Evolutionary conservation across 2,888 invertebrate genomes (phyloP).

Genomic region (Conistra vaccinii): DNA sequence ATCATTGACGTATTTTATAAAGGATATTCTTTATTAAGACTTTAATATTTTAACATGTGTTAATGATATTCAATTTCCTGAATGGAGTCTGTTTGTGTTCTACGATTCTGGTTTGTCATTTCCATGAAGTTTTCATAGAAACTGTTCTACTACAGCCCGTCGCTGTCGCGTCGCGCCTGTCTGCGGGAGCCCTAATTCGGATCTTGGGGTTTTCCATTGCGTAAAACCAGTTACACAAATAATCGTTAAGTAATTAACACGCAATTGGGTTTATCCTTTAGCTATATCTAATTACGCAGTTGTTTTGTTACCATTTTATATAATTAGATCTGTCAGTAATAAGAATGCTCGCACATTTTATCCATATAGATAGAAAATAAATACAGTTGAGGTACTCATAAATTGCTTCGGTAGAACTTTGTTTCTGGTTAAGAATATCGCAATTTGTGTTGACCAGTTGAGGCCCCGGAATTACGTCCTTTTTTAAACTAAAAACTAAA

Average conservation of each 20-base stretch:
- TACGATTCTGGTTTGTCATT: too few relatives aligned
- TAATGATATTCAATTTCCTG: too few relatives aligned
- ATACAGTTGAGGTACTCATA: background rate
- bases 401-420: slow-evolving; percentile 13
- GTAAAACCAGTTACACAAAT: slow-evolving; percentile 8
- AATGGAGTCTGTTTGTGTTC: too few relatives aligned
- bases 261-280: slow-evolving; percentile 34
- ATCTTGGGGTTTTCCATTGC: slow-evolving; percentile 15
- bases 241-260: slow-evolving; percentile 25
- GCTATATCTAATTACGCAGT: slow-evolving; percentile 21
- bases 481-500: background rate
- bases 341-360: slow-evolving; percentile 17
- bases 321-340: slow-evolving; percentile 18
- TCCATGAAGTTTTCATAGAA: too few relatives aligned
- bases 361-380: slow-evolving; percentile 15
- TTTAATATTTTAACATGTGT: background rate
- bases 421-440: background rate
- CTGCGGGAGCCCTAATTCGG: background rate
- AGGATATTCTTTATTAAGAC: background rate
- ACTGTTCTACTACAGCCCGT: background rate
- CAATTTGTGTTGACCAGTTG: background rate
- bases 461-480: background rate
- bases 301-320: slow-evolving; percentile 26
- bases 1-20: slow-evolving; percentile 11
- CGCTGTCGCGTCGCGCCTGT: too few relatives aligned